Evolutionary conservation across 2,113 vertebrate genomes (phyloP), one percentile per base, ranked within the genome.

Genomic region (Hippocampus mohnikei): DNA sequence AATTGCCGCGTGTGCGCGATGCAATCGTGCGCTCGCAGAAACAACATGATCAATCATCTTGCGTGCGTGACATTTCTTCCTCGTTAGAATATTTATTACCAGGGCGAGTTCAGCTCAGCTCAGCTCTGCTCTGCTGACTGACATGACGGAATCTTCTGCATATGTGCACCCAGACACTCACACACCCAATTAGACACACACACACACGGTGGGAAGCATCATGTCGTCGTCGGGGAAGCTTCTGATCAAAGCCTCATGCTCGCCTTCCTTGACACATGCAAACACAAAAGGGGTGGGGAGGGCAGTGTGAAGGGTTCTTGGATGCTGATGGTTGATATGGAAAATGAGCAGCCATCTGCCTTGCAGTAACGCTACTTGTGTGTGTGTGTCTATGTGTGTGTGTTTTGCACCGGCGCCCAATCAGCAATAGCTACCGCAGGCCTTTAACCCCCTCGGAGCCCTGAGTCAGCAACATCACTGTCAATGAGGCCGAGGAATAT

Each of bases 401-500:
- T 27, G 65, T 64, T 53, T 78, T 67, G 59, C 79, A 0, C 27
- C 76, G 67, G 48, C 74, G 76, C 71, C n/a, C 65, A 85, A 81
- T 85, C 79, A 85, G 85, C 83, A 81, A 69, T 69, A 65, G 63
- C 41, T 46, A 46, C 58, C 55, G 59, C 69, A 58, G 79, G 52
- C 80, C 79, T 82, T 83, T 75, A 83, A 74, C 82, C 77, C 76
- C 74, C 50, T 46, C 27, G 27, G 82, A 77, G 75, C 23, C 69
- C 86, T 85, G 82, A 79, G 64, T 88, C 86, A 88, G 88, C 82
- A 88, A 52, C 72, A 77, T 62, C 52, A n/a, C 70, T 81, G 80
- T 72, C 81, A 80, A 29, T 76, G 73, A 81, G 69, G 68, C 53
- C 71, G 62, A 78, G 20, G 72, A 78, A 83, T 81, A 87, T 83